A percentile compares a stretch with the other conserved stretches of the same genome.
These are phyloP conservation scores for Nezara viridula DNA, from an alignment of 2,888 invertebrate species.

Conservation along the genomic window DNA sequence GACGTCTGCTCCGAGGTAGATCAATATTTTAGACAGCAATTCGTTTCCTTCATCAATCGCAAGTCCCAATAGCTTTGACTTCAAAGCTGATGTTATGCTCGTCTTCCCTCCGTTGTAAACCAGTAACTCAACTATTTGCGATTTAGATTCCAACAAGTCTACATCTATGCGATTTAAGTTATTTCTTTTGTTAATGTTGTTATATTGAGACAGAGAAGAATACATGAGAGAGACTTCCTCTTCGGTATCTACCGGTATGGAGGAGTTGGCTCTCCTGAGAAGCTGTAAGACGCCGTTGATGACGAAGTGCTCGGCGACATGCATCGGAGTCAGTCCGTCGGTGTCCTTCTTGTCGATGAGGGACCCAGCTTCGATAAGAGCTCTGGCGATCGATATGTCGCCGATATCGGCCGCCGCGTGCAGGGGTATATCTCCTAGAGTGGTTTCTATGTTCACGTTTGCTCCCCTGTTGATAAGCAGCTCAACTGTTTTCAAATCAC, in stretches of 20 bases:
- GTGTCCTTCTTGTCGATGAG: not conserved
- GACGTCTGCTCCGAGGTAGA: not conserved
- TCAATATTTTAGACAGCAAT: not conserved
- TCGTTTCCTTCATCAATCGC: not conserved
- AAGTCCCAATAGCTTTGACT: not conserved
- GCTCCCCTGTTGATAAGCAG: not conserved
- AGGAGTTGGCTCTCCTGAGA: not conserved
- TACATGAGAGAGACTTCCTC: not conserved
- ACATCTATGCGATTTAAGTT: not conserved
- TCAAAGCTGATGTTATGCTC: not conserved
- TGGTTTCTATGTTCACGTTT: not conserved
- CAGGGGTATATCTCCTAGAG: not conserved
- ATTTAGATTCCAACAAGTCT: not conserved
- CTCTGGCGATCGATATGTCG: not conserved
- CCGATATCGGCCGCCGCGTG: not conserved
- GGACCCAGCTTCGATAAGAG: not conserved
- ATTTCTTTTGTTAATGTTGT: not conserved
- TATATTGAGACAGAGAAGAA: not conserved
- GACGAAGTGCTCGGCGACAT: not conserved
- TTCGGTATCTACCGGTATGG: not conserved
- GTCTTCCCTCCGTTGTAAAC: not conserved
- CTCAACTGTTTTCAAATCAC: not conserved
- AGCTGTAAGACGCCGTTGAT: not conserved
- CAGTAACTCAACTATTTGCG: not conserved
- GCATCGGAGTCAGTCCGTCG: not conserved